Conservation (phyloP, 2,797 vertebrate genomes). For the Sebastes ruberrimus region DNA sequence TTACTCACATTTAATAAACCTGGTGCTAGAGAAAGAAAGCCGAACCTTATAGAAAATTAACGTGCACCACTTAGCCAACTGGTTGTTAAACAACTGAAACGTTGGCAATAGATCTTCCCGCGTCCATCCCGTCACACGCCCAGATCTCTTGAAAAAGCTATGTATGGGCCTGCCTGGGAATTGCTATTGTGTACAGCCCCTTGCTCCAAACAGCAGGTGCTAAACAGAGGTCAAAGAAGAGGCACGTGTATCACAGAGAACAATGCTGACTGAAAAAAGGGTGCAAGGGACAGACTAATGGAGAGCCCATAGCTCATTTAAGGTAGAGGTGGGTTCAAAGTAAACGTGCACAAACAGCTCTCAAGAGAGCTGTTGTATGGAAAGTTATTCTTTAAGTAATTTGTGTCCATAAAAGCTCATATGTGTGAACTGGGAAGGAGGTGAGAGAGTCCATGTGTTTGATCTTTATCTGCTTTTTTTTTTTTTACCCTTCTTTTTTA, state of each 20-base stretch:
- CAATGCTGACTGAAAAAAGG: background rate
- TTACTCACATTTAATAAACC: background rate
- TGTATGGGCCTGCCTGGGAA: background rate
- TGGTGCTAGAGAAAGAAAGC: background rate
- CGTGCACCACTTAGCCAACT: background rate
- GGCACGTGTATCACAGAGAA: background rate
- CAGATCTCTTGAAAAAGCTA: background rate
- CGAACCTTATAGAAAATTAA: background rate
- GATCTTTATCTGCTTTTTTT: slow-evolving; percentile 32
- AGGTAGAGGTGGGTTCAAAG: background rate
- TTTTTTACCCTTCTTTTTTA: slow-evolving; percentile 32
- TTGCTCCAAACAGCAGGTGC: background rate
- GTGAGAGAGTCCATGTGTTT: slow-evolving; percentile 27
- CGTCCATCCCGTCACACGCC: background rate
- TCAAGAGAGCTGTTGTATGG: background rate
- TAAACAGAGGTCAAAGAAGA: slow-evolving; percentile 14
- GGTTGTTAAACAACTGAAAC: background rate
- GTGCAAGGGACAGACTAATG: background rate
- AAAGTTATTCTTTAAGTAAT: background rate
- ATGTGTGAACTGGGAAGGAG: slow-evolving; percentile 5
- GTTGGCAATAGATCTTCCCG: background rate
- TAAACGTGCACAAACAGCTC: background rate
- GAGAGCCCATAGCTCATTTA: slow-evolving; percentile 4
- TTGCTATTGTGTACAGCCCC: background rate
- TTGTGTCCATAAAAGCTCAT: background rate